phyloP scores from a whole-genome alignment of 2,113 vertebrate genomes.

The Lanius collurio region DNA sequence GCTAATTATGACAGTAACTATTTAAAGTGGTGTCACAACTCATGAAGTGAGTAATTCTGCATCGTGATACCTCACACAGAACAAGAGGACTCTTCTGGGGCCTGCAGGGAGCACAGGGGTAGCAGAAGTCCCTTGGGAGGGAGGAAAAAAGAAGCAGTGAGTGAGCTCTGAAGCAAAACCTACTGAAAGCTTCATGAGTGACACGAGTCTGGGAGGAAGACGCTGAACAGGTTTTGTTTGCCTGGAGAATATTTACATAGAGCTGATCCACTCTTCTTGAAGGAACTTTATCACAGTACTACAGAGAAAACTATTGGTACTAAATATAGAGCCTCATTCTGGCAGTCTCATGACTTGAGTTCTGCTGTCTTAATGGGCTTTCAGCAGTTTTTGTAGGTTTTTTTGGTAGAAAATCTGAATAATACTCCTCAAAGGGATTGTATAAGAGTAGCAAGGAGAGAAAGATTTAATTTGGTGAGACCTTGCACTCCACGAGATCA shows the following conservation, averaged over 20 bases:
- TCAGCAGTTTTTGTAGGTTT: not conserved
- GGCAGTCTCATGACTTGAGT: not conserved
- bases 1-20: not conserved
- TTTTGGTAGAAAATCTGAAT: not conserved
- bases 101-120: not conserved
- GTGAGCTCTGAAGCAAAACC: not conserved
- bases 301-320: not conserved
- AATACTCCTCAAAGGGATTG: not conserved
- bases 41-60: not conserved
- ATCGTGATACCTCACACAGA: not conserved
- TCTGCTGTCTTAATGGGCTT: not conserved
- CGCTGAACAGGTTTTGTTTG: not conserved
- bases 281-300: not conserved
- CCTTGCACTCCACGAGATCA: not conserved
- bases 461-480: not conserved
- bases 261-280: not conserved
- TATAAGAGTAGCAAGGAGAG: not conserved
- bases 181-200: not conserved
- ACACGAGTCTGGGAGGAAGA: not conserved
- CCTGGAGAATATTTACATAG: conserved; percentile 22
- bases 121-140: not conserved
- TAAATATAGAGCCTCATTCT: conserved; percentile 21
- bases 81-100: not conserved
- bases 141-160: not conserved
- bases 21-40: not conserved